Base-by-base conservation (phyloP, 1,140 invertebrate species). In the Littorina saxatilis region DNA sequence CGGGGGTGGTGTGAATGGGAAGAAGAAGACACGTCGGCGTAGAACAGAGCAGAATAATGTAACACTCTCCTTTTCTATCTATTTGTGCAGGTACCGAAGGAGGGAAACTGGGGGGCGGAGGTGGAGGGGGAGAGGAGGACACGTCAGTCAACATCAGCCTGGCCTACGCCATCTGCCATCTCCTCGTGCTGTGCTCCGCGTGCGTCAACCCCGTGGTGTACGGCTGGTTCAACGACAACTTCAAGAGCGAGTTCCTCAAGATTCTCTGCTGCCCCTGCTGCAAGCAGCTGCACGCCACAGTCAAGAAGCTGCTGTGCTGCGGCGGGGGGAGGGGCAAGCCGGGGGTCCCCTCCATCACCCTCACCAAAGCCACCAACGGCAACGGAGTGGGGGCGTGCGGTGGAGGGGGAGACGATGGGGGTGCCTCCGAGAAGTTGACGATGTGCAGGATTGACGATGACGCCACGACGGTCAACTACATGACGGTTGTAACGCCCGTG, bases 121-220 rank as follows among this genome's bases (percentile, higher is more conserved):
- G 61, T 9, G n/a, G 7, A 5, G 61, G 7, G 27, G 66, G 4
- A 1, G 66, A 68, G 35, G 66, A 39, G 23, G 66, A 68, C 35
- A 68, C 35, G 32, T 68, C 66, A 23, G 66, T 68, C 32, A 84
- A 90, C 75, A 87, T 89, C 17, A 86, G 87, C 39, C 75, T 93
- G 32, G 89, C 92, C 23, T 94, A 93, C 89, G 96, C 96, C n/a
- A 93, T 96, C 20, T 97, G 96, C 88, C 96, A 97, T 88, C 95
- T 97, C 95, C 94, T 96, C 82, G 95, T 90, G 0, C 93, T 96
- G 94, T 95, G 95, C 2, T 96, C 95, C 40, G 96, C 96, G 7
- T 96, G 96, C 84, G 96, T 96, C 23, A 97, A 98, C 92, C 97
- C 96, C 0, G 95, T 97, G 92, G 91, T 96, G 91, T 94, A 96